Base-by-base conservation (phyloP, 2,888 invertebrate species). In the Cantharis rustica region DNA sequence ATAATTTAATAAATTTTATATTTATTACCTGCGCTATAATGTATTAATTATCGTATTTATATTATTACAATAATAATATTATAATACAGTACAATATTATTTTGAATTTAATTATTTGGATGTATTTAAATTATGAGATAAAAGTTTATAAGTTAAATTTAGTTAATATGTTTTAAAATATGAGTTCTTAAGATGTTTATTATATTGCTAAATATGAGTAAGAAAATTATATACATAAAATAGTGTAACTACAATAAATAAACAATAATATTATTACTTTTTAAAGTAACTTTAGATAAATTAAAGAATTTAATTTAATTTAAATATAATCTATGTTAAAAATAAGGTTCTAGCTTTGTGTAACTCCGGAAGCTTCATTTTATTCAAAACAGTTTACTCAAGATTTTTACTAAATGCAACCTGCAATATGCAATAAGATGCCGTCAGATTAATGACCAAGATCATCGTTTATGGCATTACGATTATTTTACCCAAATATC, bases 401-500 rank as follows among this genome's bases (percentile, higher is more conserved):
- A 20, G 16, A 66, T 66, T 66, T 66, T 66, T 23, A 17, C 64
- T 20, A 66, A 66, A 66, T 66, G 64, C 64, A 63, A 69, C 47
- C 68, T 74, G 76, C 76, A 71, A 63, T 68, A 9, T 73, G 76
- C 72, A 69, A 62, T 62, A 15, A 27, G 64, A 47, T 31, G 27
- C 64, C 74, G 75, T 62, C 73, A 78, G 76, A 79, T 76, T 69
- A 73, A 79, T 78, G 76, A 31, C 66, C 13, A 76, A 26, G 71
- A 72, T 74, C 76, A 71, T 69, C 16, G 68, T 70, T 76, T 78
- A 79, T 79, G 79, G 78, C 79, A 79, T 70, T 61, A 75, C 79
- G 76, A 79, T 79, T 79, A 79, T 75, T 79, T 74, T 76, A 47
- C 75, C 79, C 79, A 71, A 79, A 79, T 79, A 78, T 78, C 76